Evolutionary conservation across 2,113 vertebrate genomes (phyloP).

Genomic region (Tichodroma muraria): DNA sequence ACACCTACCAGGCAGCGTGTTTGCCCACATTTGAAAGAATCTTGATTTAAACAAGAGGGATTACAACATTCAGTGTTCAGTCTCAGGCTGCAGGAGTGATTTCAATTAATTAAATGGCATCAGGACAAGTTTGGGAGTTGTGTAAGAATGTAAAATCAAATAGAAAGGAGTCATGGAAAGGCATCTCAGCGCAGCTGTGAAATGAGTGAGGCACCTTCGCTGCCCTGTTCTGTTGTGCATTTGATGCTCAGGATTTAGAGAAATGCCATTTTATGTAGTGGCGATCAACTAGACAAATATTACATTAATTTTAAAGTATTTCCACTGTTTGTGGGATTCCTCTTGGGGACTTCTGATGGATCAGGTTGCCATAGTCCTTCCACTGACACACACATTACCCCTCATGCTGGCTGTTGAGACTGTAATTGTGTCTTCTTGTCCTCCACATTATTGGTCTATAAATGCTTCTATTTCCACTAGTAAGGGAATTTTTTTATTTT

Average conservation of each 20-base stretch:
- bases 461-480: neutral
- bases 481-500: no score
- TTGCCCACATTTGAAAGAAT: neutral
- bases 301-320: neutral
- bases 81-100: neutral
- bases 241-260: neutral
- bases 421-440: neutral
- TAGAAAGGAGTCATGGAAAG: neutral
- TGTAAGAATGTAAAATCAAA: neutral
- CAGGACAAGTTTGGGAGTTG: neutral
- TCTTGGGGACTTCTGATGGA: neutral
- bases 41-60: neutral
- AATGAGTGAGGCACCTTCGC: neutral
- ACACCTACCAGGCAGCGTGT: constrained; percentile 6
- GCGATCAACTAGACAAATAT: neutral
- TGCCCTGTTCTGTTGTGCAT: neutral
- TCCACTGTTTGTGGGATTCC: neutral
- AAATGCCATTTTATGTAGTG: neutral
- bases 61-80: neutral
- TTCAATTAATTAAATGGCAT: neutral
- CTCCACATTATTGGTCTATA: neutral
- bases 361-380: neutral
- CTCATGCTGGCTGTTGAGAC: neutral
- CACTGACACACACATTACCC: neutral
- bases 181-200: neutral